A percentile compares a stretch with the other conserved stretches of the same genome.
phyloP scores from a whole-genome alignment of 2,797 vertebrate genomes.

The Schizopygopsis pylzovi region DNA sequence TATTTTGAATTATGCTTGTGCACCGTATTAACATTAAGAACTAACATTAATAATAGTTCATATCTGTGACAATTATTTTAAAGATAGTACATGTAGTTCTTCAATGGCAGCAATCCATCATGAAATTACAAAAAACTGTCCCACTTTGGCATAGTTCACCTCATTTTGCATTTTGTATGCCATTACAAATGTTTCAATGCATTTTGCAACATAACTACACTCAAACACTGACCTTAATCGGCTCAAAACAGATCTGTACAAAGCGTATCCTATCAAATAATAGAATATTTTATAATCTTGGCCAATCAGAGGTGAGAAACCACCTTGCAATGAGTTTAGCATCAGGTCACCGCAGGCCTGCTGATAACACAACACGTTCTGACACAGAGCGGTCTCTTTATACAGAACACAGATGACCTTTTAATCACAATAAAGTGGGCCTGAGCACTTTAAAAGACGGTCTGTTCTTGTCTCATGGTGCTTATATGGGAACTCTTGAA shows the following conservation, averaged over 20 bases:
- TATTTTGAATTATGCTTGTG: too few relatives aligned
- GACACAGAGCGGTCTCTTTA: constrained; percentile 51
- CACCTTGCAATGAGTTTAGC: constrained; percentile 7
- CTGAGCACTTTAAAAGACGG: constrained; percentile 42
- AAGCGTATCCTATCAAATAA: constrained; percentile 20
- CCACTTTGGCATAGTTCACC: not conserved
- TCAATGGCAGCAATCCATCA: not conserved
- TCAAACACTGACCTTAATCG: not conserved
- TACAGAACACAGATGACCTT: constrained; percentile 56
- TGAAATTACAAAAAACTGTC: not conserved
- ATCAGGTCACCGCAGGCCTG: constrained; percentile 30
- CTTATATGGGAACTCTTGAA: not conserved
- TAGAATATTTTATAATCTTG: constrained; percentile 35
- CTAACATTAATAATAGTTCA: too few relatives aligned
- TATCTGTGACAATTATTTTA: too few relatives aligned
- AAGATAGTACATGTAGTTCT: too few relatives aligned
- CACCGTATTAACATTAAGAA: too few relatives aligned
- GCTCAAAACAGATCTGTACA: not conserved
- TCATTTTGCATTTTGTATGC: not conserved
- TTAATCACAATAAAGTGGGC: constrained; percentile 40
- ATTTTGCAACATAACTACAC: not conserved
- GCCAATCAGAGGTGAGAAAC: constrained; percentile 28
- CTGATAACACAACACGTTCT: constrained; percentile 40
- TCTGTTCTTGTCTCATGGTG: constrained; percentile 24
- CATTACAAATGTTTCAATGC: constrained; percentile 10